These are phyloP conservation scores for Brotula barbata DNA, from an alignment of 2,797 vertebrate species.

Conservation along the genomic window DNA sequence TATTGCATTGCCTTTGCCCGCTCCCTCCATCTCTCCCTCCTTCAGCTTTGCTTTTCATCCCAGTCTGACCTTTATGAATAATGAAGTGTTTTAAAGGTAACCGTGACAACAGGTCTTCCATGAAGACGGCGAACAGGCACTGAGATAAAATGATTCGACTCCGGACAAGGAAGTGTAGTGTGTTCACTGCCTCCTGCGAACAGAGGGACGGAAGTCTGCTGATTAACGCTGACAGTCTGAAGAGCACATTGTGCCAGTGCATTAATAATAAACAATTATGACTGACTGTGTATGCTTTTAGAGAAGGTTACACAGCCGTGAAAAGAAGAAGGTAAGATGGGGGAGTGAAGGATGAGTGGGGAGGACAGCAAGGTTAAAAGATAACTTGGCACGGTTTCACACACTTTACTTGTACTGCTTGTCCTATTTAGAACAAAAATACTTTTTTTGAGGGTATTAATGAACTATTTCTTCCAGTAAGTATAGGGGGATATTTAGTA, in stretches of 20 bases:
- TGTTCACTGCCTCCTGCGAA: slow-evolving; percentile 49
- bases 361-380: slow-evolving; percentile 60
- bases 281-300: slow-evolving; percentile 64
- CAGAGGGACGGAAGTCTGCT: slow-evolving; percentile 50
- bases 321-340: slow-evolving; percentile 45
- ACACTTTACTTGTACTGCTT: slow-evolving; percentile 67
- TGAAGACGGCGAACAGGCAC: slow-evolving; percentile 49
- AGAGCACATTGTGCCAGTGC: slow-evolving; percentile 61
- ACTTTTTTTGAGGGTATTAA: slow-evolving; percentile 63
- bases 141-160: slow-evolving; percentile 57
- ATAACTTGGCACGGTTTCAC: slow-evolving; percentile 68
- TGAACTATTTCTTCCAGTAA: slow-evolving; percentile 72
- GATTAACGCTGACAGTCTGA: slow-evolving; percentile 71
- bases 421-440: slow-evolving; percentile 72
- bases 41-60: slow-evolving; percentile 50
- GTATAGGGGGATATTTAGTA: slow-evolving; percentile 75
- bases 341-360: slow-evolving; percentile 49
- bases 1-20: slow-evolving; percentile 16
- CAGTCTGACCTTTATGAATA: slow-evolving; percentile 74
- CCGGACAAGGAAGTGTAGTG: slow-evolving; percentile 54
- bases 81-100: slow-evolving; percentile 65
- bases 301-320: slow-evolving; percentile 52
- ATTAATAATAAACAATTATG: slow-evolving; percentile 73
- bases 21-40: slow-evolving; percentile 36
- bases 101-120: slow-evolving; percentile 60